These are phyloP conservation scores for Chrysodeixis includens DNA, from an alignment of 2,888 invertebrate genomes.

Conservation along the genomic window DNA sequence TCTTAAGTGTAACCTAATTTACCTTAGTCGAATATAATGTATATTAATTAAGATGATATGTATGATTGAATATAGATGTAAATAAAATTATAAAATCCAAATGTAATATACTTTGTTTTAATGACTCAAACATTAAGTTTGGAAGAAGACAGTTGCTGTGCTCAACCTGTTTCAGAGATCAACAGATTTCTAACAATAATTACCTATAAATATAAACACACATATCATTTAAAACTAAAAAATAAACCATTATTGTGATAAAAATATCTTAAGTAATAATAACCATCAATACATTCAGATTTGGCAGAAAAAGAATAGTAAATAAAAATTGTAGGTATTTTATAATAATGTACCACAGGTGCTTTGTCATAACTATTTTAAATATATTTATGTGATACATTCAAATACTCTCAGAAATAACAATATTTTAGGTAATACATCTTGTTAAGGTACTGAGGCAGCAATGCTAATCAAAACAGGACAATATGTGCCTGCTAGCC, in stretches of 20 bases:
- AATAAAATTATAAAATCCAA: constrained; percentile 31
- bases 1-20: background rate
- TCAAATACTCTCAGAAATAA: constrained; percentile 24
- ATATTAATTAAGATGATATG: background rate
- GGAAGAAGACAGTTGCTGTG: constrained; percentile 1
- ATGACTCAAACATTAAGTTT: constrained; percentile 16
- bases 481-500: no score
- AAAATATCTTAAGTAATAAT: constrained; percentile 1
- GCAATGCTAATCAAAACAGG: no score
- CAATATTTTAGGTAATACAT: constrained; percentile 17
- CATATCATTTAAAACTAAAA: background rate
- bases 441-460: no score
- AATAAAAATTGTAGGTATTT: constrained; percentile 9
- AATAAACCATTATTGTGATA: background rate
- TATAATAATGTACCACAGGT: constrained; percentile 17
- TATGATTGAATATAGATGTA: constrained; percentile 16
- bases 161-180: background rate
- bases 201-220: background rate
- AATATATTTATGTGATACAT: constrained; percentile 10
- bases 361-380: constrained; percentile 16
- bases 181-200: background rate
- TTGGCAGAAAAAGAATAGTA: background rate
- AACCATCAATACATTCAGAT: background rate
- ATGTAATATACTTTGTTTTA: constrained; percentile 31
- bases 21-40: background rate